phyloP scores from a whole-genome alignment of 1,140 invertebrate species.

The Drosophila albomicans region DNA sequence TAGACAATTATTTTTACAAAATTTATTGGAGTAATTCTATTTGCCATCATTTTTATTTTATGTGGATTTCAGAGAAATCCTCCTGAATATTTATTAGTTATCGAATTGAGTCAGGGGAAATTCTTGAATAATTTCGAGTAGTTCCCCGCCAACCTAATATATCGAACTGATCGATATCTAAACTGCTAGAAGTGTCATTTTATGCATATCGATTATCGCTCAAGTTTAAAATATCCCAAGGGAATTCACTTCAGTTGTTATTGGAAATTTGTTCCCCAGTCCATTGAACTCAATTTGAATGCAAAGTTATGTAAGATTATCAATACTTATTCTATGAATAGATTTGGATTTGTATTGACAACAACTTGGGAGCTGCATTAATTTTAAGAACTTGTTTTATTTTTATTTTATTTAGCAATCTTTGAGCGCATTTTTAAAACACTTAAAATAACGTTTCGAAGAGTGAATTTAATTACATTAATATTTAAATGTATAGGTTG shows the following conservation, averaged over 20 bases:
- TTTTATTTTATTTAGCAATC: conserved; percentile 36
- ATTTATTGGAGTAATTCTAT: neutral
- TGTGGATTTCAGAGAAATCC: no score
- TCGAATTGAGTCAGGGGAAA: no score
- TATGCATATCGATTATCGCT: no score
- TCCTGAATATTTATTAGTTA: no score
- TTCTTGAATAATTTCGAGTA: no score
- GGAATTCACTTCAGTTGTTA: neutral
- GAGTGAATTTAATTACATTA: conserved; percentile 61
- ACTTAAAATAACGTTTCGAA: conserved; percentile 52
- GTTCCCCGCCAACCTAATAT: no score
- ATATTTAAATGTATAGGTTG: conserved; percentile 57
- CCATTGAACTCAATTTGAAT: neutral
- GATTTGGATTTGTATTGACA: neutral
- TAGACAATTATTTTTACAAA: conserved; percentile 9
- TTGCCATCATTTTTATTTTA: no score
- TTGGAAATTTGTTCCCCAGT: neutral
- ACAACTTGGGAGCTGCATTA: neutral
- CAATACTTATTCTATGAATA: neutral
- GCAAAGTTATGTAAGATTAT: neutral
- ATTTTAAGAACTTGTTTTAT: conserved; percentile 3
- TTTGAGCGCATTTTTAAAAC: conserved; percentile 70
- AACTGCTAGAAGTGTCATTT: no score
- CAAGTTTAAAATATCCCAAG: neutral
- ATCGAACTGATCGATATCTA: no score